Conservation (phyloP, 2,888 invertebrate species). For the Andrena dorsata region DNA sequence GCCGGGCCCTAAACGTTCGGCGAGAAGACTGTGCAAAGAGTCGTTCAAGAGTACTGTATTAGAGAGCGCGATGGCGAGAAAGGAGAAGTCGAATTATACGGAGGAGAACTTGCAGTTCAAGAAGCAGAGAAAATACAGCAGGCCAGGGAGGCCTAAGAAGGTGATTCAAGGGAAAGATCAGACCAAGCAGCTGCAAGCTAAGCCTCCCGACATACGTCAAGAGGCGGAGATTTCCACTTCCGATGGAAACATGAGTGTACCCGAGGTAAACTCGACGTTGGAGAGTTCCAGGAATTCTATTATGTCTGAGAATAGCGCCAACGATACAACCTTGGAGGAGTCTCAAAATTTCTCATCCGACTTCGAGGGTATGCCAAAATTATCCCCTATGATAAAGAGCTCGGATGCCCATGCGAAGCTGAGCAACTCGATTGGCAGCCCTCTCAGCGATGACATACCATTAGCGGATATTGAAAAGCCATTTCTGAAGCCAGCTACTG, state of each 20-base stretch:
- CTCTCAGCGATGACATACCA: conserved; percentile 75
- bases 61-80: conserved; percentile 90
- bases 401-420: conserved; percentile 74
- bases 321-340: conserved; percentile 70
- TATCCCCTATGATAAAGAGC: conserved; percentile 81
- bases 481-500: conserved; percentile 80
- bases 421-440: conserved; percentile 72
- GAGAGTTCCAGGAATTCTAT: conserved; percentile 74
- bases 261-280: conserved; percentile 72
- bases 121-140: conserved; percentile 79
- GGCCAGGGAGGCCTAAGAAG: conserved; percentile 82
- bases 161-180: conserved; percentile 71
- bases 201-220: conserved; percentile 62
- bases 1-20: conserved; percentile 87
- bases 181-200: conserved; percentile 62
- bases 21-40: conserved; percentile 88
- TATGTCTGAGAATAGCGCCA: conserved; percentile 66
- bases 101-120: conserved; percentile 79
- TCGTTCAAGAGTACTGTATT: conserved; percentile 86
- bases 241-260: conserved; percentile 69
- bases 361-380: conserved; percentile 83
- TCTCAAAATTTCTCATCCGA: conserved; percentile 75
- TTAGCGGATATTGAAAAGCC: conserved; percentile 78
- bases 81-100: conserved; percentile 89
- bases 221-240: conserved; percentile 64